Conservation (phyloP, 2,797 vertebrate species). For the Petrocephalus schoutedeni region DNA sequence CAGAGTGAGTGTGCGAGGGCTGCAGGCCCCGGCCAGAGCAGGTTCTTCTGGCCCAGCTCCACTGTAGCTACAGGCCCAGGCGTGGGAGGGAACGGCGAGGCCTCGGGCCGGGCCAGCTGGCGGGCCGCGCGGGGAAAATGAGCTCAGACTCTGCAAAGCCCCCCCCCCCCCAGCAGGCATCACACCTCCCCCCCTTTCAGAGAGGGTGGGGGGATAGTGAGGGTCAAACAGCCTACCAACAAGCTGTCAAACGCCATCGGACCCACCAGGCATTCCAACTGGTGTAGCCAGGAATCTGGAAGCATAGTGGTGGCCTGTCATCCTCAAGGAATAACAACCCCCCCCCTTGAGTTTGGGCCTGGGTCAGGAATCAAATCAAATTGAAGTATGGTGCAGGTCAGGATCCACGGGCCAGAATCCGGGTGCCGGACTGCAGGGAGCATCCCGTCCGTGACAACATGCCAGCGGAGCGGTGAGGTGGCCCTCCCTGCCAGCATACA, state of each 20-base stretch:
- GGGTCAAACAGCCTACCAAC: not conserved
- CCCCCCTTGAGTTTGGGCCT: conserved; percentile 18
- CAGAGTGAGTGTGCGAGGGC: conserved; percentile 19
- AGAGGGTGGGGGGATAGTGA: not conserved
- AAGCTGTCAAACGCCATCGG: not conserved
- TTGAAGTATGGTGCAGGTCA: conserved; percentile 28
- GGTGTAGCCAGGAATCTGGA: not conserved
- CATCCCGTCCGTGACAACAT: too few relatives aligned
- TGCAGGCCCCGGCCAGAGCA: not conserved
- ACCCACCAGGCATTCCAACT: not conserved
- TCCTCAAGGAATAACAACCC: not conserved
- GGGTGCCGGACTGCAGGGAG: not conserved
- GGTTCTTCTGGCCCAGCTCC: not conserved
- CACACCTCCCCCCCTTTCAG: not conserved
- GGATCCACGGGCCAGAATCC: not conserved
- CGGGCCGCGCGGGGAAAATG: not conserved
- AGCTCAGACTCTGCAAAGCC: not conserved
- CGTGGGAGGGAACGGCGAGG: not conserved
- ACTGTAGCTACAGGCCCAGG: not conserved
- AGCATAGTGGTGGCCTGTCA: not conserved
- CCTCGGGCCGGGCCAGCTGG: not conserved
- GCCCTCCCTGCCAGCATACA: conserved; percentile 37
- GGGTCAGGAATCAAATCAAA: conserved; percentile 40
- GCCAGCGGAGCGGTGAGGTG: too few relatives aligned
- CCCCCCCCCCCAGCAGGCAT: too few relatives aligned